These are phyloP conservation scores for Nomada ferruginata DNA, from an alignment of 2,888 invertebrate genomes.

Conservation along the genomic window DNA sequence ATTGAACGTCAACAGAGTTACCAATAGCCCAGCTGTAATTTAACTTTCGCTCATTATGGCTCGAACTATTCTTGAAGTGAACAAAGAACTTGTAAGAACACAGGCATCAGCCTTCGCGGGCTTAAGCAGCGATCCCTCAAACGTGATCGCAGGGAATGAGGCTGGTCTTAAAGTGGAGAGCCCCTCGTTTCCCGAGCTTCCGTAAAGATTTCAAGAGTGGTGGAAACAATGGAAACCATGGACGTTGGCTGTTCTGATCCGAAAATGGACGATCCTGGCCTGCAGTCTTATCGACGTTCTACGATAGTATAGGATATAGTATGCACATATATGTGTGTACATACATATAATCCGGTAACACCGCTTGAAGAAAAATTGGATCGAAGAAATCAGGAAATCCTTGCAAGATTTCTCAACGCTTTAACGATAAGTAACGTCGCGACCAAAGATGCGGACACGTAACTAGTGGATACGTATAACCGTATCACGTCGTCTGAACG, in stretches of 20 bases:
- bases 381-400: slow-evolving; percentile 66
- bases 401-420: slow-evolving; percentile 64
- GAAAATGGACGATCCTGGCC: slow-evolving; percentile 38
- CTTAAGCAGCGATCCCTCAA: slow-evolving; percentile 21
- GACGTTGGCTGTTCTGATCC: slow-evolving; percentile 25
- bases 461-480: slow-evolving; percentile 58
- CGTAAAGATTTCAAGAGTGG: slow-evolving; percentile 2
- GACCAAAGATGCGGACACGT: slow-evolving; percentile 59
- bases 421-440: slow-evolving; percentile 72
- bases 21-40: background rate
- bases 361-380: slow-evolving; percentile 62
- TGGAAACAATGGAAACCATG: slow-evolving; percentile 42
- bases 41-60: slow-evolving; percentile 8
- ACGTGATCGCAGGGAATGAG: background rate
- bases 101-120: background rate
- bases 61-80: background rate
- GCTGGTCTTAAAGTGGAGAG: slow-evolving; percentile 15
- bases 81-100: background rate
- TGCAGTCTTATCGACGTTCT: background rate
- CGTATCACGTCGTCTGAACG: slow-evolving; percentile 44
- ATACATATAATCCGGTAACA: background rate
- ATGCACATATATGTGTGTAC: too few relatives aligned
- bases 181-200: slow-evolving; percentile 5
- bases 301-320: background rate
- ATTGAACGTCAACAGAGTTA: background rate